Conservation (phyloP, 2,888 invertebrate genomes). For the Eupithecia subumbrata region DNA sequence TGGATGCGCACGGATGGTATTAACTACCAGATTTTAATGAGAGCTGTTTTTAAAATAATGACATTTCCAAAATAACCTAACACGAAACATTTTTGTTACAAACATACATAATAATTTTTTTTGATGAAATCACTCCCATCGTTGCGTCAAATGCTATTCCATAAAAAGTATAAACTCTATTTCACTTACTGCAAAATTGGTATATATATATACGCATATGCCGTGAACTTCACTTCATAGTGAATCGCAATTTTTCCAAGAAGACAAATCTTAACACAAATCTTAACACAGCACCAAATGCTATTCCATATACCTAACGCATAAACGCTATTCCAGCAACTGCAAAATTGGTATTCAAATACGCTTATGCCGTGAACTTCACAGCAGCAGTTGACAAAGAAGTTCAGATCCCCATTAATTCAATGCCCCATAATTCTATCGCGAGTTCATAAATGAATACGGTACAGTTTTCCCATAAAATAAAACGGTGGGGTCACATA, state of each 20-base stretch:
- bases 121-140: too few species aligned
- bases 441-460: slow-evolving; percentile 23
- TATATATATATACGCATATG: too few species aligned
- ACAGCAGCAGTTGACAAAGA: slow-evolving; percentile 3
- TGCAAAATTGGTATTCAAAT: not conserved
- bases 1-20: slow-evolving; percentile 17
- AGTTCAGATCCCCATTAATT: slow-evolving; percentile 2
- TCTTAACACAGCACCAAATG: not conserved
- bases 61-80: not conserved
- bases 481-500: slow-evolving; percentile 31
- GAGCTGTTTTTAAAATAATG: not conserved
- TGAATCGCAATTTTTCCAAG: not conserved
- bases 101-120: too few species aligned
- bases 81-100: too few species aligned
- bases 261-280: too few species aligned
- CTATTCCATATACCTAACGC: not conserved
- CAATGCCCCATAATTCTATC: slow-evolving; percentile 22
- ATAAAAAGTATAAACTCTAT: too few species aligned
- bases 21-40: not conserved
- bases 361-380: not conserved
- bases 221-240: not conserved
- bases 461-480: slow-evolving; percentile 25
- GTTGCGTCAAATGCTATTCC: too few species aligned
- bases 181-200: too few species aligned
- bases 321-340: not conserved